phyloP scores from a whole-genome alignment of 2,888 invertebrate species.

The Lamellibrachia satsuma region DNA sequence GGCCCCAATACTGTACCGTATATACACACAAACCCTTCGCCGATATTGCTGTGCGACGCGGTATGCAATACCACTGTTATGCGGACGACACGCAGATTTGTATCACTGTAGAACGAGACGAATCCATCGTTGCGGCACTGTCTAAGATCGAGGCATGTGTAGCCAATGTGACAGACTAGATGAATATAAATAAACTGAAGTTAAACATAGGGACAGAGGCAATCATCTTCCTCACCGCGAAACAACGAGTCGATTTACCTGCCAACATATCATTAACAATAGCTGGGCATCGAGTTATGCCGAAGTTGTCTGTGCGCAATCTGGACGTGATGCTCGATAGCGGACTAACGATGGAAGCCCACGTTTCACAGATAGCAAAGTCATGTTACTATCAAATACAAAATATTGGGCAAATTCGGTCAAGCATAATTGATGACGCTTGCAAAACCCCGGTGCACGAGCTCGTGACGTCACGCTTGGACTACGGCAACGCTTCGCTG shows the following conservation, averaged over 20 bases:
- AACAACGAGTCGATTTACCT: background rate
- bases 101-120: background rate
- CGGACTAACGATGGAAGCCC: background rate
- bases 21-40: too few relatives aligned
- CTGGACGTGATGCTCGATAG: background rate
- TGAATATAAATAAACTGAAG: background rate
- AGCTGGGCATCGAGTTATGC: background rate
- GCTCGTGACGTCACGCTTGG: too few relatives aligned
- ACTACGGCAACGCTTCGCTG: too few relatives aligned
- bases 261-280: background rate
- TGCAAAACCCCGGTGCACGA: too few relatives aligned
- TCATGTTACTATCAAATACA: background rate
- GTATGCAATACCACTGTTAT: background rate
- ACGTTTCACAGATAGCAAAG: background rate
- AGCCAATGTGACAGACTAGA: background rate
- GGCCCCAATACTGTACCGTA: too few relatives aligned
- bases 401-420: background rate
- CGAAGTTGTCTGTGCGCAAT: background rate
- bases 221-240: background rate
- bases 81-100: background rate
- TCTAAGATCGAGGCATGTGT: background rate
- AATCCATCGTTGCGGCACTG: background rate
- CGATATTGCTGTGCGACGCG: background rate
- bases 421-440: too few relatives aligned
- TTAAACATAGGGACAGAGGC: background rate